Percentiles rank a stretch among this genome's conserved stretches.
These are phyloP conservation scores for Acrobasis consociella DNA, from an alignment of 2,888 invertebrate genomes.

Conservation along the genomic window DNA sequence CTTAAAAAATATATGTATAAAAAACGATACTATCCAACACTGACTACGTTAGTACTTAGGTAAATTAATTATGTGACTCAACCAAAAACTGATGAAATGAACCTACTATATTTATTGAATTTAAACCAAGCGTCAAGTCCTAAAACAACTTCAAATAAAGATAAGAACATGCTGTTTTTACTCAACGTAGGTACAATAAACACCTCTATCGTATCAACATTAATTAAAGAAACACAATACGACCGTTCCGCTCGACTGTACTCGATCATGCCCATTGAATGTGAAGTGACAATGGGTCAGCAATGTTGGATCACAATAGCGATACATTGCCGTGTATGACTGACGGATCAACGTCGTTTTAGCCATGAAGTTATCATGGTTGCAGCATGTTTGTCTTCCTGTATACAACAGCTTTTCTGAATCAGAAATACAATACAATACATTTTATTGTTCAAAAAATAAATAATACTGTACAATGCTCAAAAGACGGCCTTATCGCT, in stretches of 20 bases:
- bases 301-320: not conserved
- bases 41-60: too few relatives aligned
- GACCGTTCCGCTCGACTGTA: not conserved
- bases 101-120: too few relatives aligned
- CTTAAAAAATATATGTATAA: too few relatives aligned
- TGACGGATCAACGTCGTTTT: not conserved
- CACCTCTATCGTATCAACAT: not conserved
- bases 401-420: too few relatives aligned
- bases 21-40: too few relatives aligned
- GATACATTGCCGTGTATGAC: not conserved
- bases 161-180: not conserved
- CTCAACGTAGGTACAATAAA: not conserved
- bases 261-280: conserved; percentile 3
- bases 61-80: too few relatives aligned
- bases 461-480: too few relatives aligned
- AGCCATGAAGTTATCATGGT: too few relatives aligned
- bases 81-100: too few relatives aligned
- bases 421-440: too few relatives aligned
- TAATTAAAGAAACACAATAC: not conserved
- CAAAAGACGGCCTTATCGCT: too few relatives aligned
- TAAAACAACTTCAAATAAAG: not conserved
- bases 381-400: not conserved
- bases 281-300: conserved; percentile 1
- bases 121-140: not conserved
- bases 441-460: too few relatives aligned